These are phyloP conservation scores for Tychaedon coryphoeus DNA, from an alignment of 2,113 vertebrate species.

Conservation along the genomic window DNA sequence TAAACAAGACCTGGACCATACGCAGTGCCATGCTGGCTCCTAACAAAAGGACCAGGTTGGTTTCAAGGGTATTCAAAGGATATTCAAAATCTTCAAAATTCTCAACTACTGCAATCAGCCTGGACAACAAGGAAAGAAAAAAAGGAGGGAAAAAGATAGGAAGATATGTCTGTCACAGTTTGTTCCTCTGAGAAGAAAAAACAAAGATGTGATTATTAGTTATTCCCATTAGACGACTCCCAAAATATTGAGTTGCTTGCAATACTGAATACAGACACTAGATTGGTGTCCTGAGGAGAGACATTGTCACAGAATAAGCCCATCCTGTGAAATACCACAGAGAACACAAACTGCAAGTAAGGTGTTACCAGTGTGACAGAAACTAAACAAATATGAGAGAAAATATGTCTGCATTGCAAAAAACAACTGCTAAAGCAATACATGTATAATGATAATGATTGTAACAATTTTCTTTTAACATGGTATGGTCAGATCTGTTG, in stretches of 20 bases:
- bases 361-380: accelerated
- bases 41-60: too few species aligned
- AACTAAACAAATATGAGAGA: neutral
- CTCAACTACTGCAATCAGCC: neutral
- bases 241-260: neutral
- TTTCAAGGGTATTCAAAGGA: neutral
- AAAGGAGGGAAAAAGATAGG: neutral
- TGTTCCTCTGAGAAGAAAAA: neutral
- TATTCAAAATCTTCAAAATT: neutral
- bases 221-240: neutral
- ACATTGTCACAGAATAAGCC: neutral
- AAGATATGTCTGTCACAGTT: neutral
- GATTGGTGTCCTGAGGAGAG: neutral
- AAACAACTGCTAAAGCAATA: neutral
- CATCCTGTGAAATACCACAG: neutral
- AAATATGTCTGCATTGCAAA: neutral
- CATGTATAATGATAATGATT: too few species aligned
- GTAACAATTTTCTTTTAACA: neutral
- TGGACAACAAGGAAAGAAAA: neutral
- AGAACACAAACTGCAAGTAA: neutral
- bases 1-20: too few species aligned
- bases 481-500: neutral
- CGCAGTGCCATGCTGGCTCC: too few species aligned
- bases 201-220: neutral
- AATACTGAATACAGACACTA: neutral